Base-by-base conservation (phyloP, 2,113 vertebrate genomes). In the Rousettus leschenaultii region DNA sequence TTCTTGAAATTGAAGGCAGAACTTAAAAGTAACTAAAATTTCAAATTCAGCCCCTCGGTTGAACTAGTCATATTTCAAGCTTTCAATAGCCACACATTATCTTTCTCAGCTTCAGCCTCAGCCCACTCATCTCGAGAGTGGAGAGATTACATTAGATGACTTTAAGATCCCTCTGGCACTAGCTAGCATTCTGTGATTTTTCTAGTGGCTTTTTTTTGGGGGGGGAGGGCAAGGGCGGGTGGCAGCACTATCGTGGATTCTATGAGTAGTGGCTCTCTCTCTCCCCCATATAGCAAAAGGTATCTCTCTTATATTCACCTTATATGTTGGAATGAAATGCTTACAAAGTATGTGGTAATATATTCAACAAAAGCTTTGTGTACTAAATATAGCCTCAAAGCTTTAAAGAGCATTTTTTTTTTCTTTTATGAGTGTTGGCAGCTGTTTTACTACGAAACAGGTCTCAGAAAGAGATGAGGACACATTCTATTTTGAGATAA, bases 341-440 rank as follows among this genome's bases (percentile, higher is more conserved):
- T 79, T 86, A 84, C 96, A 97, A 97, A 97, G 97, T 95, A 97
- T 98, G 97, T 98, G 97, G 75, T 96, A 96, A 97, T 95, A 53
- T 95, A 91, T 97, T 96, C 96, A 98, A 97, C 68, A 97, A 89
- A 96, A 95, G 96, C 82, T 96, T 97, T 96, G 86, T 97, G 89
- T 97, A 97, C 98, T 97, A 96, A 97, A 97, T 97, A 89, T 97
- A 98, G 95, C 80, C 48, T 80, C 78, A 45, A 94, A 84, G 65
- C 95, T 95, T 93, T 68, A 77, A 94, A 96, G 65, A 92, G 57
- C 71, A 16, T 35, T 95, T 95, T 71, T 95, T 71, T 95, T 86
- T 85, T 71, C 85, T 94, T 96, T 97, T 96, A 93, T 91, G 94
- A 95, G 78, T 95, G 96, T 97, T 95, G 97, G 96, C 97, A 98